These are phyloP conservation scores for Babyrousa celebensis DNA, from an alignment of 2,797 vertebrate species.

Conservation along the genomic window DNA sequence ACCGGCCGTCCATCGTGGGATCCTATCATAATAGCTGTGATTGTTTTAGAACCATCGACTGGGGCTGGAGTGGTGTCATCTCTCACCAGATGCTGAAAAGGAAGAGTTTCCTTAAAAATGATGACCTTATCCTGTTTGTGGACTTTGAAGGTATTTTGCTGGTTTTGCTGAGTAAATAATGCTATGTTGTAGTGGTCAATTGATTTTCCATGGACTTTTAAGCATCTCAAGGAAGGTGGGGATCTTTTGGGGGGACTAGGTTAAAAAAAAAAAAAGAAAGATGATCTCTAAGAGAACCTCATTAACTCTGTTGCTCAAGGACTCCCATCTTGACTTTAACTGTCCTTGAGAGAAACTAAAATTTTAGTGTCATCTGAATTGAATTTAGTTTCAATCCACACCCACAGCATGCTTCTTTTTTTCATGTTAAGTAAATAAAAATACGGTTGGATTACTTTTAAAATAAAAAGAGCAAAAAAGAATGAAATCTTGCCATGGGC, in stretches of 20 bases:
- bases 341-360: not conserved
- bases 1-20: slow-evolving; percentile 92
- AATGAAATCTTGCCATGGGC: not conserved
- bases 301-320: not conserved
- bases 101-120: slow-evolving; percentile 95
- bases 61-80: slow-evolving; percentile 93
- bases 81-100: slow-evolving; percentile 92
- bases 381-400: not conserved
- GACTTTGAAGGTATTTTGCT: slow-evolving; percentile 93
- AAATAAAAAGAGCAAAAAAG: not conserved
- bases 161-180: not conserved
- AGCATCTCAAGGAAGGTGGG: not conserved
- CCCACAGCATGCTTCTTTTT: not conserved
- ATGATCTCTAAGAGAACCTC: not conserved
- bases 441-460: not conserved
- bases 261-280: not conserved
- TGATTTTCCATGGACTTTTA: not conserved
- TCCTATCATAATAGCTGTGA: slow-evolving; percentile 85
- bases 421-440: not conserved
- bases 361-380: not conserved
- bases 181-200: not conserved
- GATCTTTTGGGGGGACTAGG: not conserved
- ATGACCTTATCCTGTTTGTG: slow-evolving; percentile 95
- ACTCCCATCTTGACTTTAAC: not conserved
- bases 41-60: slow-evolving; percentile 87